Conservation (phyloP, 2,888 invertebrate genomes). For the Encarsia formosa region DNA sequence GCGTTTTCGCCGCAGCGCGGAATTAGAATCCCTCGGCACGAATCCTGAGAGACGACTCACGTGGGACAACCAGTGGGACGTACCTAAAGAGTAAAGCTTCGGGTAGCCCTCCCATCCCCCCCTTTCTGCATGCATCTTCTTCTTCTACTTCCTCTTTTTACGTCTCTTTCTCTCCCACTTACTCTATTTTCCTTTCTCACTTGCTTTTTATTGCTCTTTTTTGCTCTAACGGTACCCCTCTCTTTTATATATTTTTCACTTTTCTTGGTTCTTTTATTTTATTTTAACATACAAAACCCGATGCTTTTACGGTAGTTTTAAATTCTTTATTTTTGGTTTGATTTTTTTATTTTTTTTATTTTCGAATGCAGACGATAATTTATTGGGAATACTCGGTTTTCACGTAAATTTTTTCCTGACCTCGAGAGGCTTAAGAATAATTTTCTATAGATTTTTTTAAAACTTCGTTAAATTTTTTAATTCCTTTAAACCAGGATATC, state of each 20-base stretch:
- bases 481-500: too few relatives aligned
- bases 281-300: too few relatives aligned
- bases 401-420: too few relatives aligned
- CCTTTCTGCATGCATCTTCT: background rate
- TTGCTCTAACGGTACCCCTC: conserved; percentile 8
- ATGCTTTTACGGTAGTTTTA: too few relatives aligned
- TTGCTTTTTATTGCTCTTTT: background rate
- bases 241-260: background rate
- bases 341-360: too few relatives aligned
- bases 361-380: too few relatives aligned
- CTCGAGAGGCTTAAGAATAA: too few relatives aligned
- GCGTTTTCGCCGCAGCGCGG: conserved; percentile 15
- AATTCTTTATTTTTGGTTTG: too few relatives aligned
- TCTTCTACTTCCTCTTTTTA: background rate
- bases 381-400: too few relatives aligned
- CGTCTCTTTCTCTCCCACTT: background rate
- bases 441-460: too few relatives aligned
- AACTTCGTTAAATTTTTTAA: too few relatives aligned
- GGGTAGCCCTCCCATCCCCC: conserved; percentile 4
- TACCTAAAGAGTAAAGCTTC: conserved; percentile 20
- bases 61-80: conserved; percentile 27
- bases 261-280: background rate
- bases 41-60: conserved; percentile 27
- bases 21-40: conserved; percentile 31
- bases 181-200: background rate